Conservation (phyloP, 2,113 vertebrate genomes). For the Aix galericulata region DNA sequence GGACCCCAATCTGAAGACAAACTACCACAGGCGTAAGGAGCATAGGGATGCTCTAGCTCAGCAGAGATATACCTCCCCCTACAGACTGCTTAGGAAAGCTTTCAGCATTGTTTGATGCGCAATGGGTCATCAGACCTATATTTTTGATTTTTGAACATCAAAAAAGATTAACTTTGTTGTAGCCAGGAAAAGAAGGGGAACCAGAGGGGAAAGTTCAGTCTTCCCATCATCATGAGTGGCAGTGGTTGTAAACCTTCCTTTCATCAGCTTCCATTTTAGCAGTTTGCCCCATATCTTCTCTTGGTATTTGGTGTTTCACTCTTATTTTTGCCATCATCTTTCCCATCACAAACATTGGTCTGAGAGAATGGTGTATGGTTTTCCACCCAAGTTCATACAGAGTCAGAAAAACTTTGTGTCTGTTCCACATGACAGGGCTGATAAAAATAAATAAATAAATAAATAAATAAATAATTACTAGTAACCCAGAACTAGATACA, state of each 20-base stretch:
- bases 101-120: accelerated
- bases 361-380: neutral
- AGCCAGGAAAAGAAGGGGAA: neutral
- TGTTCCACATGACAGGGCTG: neutral
- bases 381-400: neutral
- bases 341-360: neutral
- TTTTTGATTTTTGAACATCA: neutral
- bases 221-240: neutral
- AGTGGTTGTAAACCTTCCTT: neutral
- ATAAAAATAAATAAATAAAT: neutral
- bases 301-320: neutral
- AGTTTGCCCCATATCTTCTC: neutral
- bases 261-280: neutral
- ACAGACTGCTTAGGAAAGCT: neutral
- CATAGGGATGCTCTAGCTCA: neutral
- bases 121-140: neutral
- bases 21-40: neutral
- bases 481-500: neutral
- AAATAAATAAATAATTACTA: neutral
- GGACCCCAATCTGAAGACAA: neutral
- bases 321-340: neutral
- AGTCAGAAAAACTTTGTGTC: neutral
- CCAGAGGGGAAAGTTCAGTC: neutral
- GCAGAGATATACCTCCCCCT: neutral
- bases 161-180: neutral